phyloP scores from a whole-genome alignment of 1,140 invertebrate genomes.

The Drosophila insularis region DNA sequence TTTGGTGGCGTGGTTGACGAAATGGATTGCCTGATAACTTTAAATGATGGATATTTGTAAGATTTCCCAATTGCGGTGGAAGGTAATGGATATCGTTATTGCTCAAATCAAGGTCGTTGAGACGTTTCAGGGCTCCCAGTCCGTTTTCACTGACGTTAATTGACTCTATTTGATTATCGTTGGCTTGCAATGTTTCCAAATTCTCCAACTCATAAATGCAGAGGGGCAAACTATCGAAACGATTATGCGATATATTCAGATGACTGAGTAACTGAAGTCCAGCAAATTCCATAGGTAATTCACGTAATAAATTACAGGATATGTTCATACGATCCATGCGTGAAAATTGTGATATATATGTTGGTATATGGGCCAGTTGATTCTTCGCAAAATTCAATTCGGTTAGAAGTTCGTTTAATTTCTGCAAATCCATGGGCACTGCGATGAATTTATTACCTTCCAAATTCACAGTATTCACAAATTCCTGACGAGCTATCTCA shows the following conservation, averaged over 20 bases:
- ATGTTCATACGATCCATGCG: constrained; percentile 28
- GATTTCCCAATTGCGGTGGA: constrained; percentile 91
- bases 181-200: constrained; percentile 31
- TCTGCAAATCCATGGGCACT: constrained; percentile 33
- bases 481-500: constrained; percentile 40
- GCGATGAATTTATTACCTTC: constrained; percentile 38
- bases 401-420: constrained; percentile 38
- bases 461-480: constrained; percentile 45
- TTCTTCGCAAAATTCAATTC: constrained; percentile 42
- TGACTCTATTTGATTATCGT: constrained; percentile 87
- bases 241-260: constrained; percentile 58
- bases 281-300: constrained; percentile 50
- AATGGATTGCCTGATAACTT: constrained; percentile 92
- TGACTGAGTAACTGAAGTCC: constrained; percentile 31
- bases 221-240: constrained; percentile 35
- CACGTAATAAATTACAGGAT: constrained; percentile 45
- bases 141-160: constrained; percentile 86
- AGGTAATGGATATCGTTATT: constrained; percentile 91
- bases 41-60: constrained; percentile 87
- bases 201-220: constrained; percentile 50
- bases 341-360: constrained; percentile 55
- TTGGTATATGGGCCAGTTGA: constrained; percentile 40
- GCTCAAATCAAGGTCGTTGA: constrained; percentile 89
- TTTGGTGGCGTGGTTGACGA: constrained; percentile 91
- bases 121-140: constrained; percentile 85